These are phyloP conservation scores for Teleogryllus occipitalis DNA, from an alignment of 1,140 invertebrate species.

Conservation along the genomic window DNA sequence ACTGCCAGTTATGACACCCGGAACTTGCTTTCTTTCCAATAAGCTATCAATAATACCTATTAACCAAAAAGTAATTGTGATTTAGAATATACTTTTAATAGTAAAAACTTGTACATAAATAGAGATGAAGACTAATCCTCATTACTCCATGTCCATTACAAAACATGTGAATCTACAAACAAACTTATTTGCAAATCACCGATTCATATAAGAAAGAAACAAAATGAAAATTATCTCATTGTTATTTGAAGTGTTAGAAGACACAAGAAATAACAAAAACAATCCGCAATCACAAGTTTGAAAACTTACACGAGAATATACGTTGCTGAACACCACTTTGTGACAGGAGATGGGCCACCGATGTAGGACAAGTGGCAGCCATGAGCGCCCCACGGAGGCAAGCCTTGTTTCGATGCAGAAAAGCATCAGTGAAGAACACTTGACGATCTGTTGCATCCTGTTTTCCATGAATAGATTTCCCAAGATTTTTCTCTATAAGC, in stretches of 20 bases:
- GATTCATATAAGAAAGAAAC: background rate
- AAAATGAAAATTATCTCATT: background rate
- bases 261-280: background rate
- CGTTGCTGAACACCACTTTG: conserved; percentile 74
- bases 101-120: too few species aligned
- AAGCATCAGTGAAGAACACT: conserved; percentile 83
- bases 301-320: conserved; percentile 65
- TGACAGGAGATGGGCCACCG: conserved; percentile 67
- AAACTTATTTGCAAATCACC: too few species aligned
- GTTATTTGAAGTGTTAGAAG: background rate
- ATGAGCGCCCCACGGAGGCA: conserved; percentile 77
- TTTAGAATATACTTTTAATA: background rate
- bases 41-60: conserved; percentile 55
- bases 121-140: too few species aligned
- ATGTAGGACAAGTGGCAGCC: conserved; percentile 79
- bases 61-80: background rate
- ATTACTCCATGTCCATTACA: too few species aligned
- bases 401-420: conserved; percentile 73
- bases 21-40: conserved; percentile 56
- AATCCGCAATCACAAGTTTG: background rate
- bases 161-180: too few species aligned
- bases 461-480: conserved; percentile 71
- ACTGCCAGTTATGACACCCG: conserved; percentile 71
- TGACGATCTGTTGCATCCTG: conserved; percentile 74
- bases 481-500: conserved; percentile 62